These are phyloP conservation scores for Graphium colonna DNA, from an alignment of 2,888 invertebrate genomes.

Conservation along the genomic window DNA sequence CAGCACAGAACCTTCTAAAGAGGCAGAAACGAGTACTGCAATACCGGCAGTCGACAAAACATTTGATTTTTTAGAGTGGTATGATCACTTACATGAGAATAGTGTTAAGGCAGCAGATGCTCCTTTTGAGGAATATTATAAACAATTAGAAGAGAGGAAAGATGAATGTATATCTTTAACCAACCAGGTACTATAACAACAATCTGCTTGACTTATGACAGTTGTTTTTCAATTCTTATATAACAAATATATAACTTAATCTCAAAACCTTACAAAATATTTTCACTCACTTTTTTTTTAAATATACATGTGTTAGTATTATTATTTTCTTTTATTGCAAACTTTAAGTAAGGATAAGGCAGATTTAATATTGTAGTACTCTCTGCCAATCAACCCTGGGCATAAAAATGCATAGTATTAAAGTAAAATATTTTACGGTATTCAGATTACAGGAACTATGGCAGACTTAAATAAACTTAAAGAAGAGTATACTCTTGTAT, in stretches of 20 bases:
- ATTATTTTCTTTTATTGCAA: no score
- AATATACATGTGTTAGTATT: no score
- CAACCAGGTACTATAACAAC: slow-evolving; percentile 67
- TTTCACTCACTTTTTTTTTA: no score
- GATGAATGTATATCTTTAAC: slow-evolving; percentile 85
- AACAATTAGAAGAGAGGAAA: slow-evolving; percentile 84
- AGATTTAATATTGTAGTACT: no score
- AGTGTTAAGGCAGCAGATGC: slow-evolving; percentile 85
- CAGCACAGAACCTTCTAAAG: slow-evolving; percentile 9
- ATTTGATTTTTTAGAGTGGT: slow-evolving; percentile 88
- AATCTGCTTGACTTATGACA: neutral
- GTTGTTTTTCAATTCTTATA: neutral
- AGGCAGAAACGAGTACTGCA: slow-evolving; percentile 29
- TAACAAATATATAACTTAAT: no score
- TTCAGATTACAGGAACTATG: slow-evolving; percentile 84
- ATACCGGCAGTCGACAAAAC: slow-evolving; percentile 78
- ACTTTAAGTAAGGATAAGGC: no score
- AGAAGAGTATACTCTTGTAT: slow-evolving; percentile 91
- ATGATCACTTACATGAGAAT: slow-evolving; percentile 85
- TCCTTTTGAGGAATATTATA: slow-evolving; percentile 85
- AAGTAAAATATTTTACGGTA: no score
- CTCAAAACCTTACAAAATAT: no score
- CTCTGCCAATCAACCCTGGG: no score
- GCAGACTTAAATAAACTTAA: slow-evolving; percentile 85
- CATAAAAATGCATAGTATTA: no score